Percentiles rank a stretch among this genome's conserved stretches.
Conservation (phyloP, 2,113 vertebrate genomes). For the Terrapene triunguis region DNA sequence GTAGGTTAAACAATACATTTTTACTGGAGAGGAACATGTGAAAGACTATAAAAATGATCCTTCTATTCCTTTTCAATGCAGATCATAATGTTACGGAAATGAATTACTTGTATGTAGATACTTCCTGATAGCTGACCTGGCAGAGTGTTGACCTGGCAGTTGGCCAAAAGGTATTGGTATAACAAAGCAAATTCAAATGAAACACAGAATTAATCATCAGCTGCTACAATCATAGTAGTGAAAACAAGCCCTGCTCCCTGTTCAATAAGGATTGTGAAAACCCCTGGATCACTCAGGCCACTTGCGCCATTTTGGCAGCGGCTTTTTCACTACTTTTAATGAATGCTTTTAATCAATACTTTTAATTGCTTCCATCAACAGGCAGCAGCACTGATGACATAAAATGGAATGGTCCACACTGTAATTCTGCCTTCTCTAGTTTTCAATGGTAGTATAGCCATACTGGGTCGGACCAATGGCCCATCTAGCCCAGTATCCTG, state of each 20-base stretch:
- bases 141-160: not conserved
- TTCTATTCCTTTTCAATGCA: not conserved
- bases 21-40: not conserved
- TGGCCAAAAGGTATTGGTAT: not conserved
- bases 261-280: not conserved
- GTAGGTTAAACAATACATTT: slow-evolving; percentile 5
- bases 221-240: not conserved
- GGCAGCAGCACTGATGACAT: not conserved
- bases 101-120: slow-evolving; percentile 46
- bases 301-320: not conserved
- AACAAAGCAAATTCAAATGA: not conserved
- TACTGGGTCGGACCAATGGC: too few relatives aligned
- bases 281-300: not conserved
- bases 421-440: not conserved
- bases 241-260: not conserved
- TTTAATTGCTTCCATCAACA: not conserved
- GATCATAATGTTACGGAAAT: not conserved
- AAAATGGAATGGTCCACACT: not conserved
- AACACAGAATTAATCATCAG: not conserved
- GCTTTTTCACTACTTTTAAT: not conserved
- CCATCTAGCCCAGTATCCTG: too few relatives aligned
- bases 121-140: not conserved
- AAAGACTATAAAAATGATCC: not conserved
- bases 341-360: too few relatives aligned
- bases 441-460: not conserved